A percentile compares a stretch with the other conserved stretches of the same genome.
These are phyloP conservation scores for Spea bombifrons DNA, from an alignment of 2,113 vertebrate species.

Conservation along the genomic window DNA sequence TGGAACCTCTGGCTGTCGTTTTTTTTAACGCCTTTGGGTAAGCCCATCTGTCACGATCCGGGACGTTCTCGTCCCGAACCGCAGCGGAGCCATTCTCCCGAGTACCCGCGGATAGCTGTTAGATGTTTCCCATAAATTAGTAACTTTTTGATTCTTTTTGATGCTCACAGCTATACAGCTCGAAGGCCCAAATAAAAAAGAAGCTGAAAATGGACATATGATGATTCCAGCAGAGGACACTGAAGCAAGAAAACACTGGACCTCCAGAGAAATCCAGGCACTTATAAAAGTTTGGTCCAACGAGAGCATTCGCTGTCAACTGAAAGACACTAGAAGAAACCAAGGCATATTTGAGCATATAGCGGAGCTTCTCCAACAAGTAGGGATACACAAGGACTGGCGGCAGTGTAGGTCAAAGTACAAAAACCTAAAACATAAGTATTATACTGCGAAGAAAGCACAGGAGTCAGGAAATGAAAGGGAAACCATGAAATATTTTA, in stretches of 20 bases:
- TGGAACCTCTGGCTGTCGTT: too few relatives aligned
- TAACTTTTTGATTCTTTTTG: too few relatives aligned
- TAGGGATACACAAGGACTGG: conserved; percentile 84
- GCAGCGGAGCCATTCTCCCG: too few relatives aligned
- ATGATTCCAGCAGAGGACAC: conserved; percentile 72
- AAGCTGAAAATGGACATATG: conserved; percentile 66
- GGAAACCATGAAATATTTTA: conserved; percentile 85
- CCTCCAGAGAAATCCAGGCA: conserved; percentile 80
- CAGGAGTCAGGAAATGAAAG: conserved; percentile 65
- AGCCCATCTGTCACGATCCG: too few relatives aligned
- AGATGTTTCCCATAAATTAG: too few relatives aligned
- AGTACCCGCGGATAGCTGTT: too few relatives aligned
- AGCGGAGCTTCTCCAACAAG: conserved; percentile 76
- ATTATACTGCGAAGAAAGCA: conserved; percentile 75
- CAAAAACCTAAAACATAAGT: conserved; percentile 89
- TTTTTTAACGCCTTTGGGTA: too few relatives aligned
- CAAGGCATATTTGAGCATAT: conserved; percentile 89
- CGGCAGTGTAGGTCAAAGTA: conserved; percentile 91
- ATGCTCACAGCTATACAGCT: too few relatives aligned
- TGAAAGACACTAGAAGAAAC: conserved; percentile 81
- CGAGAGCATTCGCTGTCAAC: conserved; percentile 70
- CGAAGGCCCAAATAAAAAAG: conserved; percentile 13
- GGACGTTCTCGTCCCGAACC: too few relatives aligned
- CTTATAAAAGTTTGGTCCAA: conserved; percentile 82
- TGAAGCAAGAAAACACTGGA: conserved; percentile 87